Evolutionary conservation across 2,797 vertebrate species (phyloP), one percentile per base, ranked within the genome.

Genomic region (Mormyrops attenuatus): DNA sequence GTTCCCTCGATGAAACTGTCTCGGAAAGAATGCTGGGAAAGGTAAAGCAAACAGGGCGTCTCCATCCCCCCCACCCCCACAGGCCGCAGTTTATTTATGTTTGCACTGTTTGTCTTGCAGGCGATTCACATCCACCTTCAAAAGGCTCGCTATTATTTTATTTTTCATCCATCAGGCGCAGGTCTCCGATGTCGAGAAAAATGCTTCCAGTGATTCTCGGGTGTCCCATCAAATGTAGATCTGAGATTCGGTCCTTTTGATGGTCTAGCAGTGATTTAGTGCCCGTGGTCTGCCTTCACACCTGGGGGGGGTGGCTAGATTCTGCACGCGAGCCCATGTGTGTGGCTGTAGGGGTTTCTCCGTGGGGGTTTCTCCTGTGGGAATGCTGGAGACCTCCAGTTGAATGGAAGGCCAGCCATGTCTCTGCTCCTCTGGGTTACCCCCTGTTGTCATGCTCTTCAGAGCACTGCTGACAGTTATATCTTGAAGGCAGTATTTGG

Each of bases 221-320:
- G 92, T 92, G 91, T 92, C 95, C 93, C 94, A 93, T 95, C 94
- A 94, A 93, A 95, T 95, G 94, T 95, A 95, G 92, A 92, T 91
- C 89, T 92, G 92, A 82, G 94, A 92, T 93, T 93, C 90, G 88
- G 89, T 91, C 90, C 90, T 88, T 94, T 94, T 95, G 95, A 95
- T 66, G 22, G 22, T 66, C 9, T 66, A 11, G 22, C 60, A 66
- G 22, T 85, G 82, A 69, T 47, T 44, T 52, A 30, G 90, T 91
- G 92, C 91, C 92, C 90, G 93, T 92, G 93, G 94, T 88, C 93
- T 88, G 91, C n/a, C 53, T 60, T 85, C 38, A 80, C 88, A 89
- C 49, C 8, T 77, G 30, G 87, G 26, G 57, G 87, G 86, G n/a
- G 26, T 30, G 26, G n/a, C 91, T 85, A 47, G 86, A 63, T 88